Base-by-base conservation (phyloP, 1,140 invertebrate species). In the Lanistes nyassanus region DNA sequence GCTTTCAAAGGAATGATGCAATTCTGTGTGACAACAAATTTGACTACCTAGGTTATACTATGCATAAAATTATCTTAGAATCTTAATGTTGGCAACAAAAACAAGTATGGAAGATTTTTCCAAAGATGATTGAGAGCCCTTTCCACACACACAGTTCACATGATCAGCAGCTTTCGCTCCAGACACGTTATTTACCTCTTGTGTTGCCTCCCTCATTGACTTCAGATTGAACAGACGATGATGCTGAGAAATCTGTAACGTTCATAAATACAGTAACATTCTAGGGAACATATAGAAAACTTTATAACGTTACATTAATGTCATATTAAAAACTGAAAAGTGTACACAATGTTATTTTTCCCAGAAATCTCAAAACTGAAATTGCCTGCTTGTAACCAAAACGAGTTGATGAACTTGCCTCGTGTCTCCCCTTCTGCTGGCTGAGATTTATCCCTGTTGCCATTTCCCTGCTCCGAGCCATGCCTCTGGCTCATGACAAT, bases 401-500 rank as follows among this genome's bases (percentile, higher is more conserved):
- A 37, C 9, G 9, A 31, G 31, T 26, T 60, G n/a, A 60, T 60
- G 11, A 60, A 60, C 58, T 34, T 60, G 42, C 66, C 66, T 39
- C 42, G 23, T 0, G 29, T 36, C 23, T 51, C 67, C 55, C 56
- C 78, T 26, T 60, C 69, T 56, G 69, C 71, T 68, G 77, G 78
- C 34, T 76, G 76, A 39, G 74, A 75, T 69, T 78, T 79, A n/a
- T 31, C 68, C 64, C 74, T 78, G 36, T 51, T 70, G 37, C 58
- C 21, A 53, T 47, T 58, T 36, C 39, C 42, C 26, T 39, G 26
- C 58, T 29, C 70, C 37, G 56, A 78, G 72, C 65, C 77, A 81
- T 55, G 42, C 74, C 79, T 87, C 72, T 88, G 85, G 72, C 76
- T 84, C 87, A 88, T 88, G 3, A 88, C 78, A 64, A 88, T 82